Evolutionary conservation across 2,113 vertebrate species (phyloP), one percentile per base, ranked within the genome.

Genomic region (Xiphorhynchus elegans): DNA sequence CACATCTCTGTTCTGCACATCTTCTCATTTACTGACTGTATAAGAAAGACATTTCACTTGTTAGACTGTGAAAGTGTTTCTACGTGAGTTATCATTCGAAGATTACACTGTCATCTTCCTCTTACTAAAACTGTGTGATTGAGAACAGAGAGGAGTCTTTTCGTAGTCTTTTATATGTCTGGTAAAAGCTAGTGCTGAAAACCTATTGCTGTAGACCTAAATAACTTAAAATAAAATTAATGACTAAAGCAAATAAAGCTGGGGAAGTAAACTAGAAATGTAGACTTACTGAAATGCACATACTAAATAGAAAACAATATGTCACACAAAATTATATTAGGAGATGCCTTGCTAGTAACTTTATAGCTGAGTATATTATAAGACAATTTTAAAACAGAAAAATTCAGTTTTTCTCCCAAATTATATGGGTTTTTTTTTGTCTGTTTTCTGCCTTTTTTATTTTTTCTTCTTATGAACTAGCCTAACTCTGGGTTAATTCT

Each of bases 21-120:
- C 40, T 88, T 26, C 46, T 91, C 80, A 69, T 84, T 95, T 95
- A 79, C 81, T 70, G 37, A 37, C 82, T 90, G 21, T 28, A 8
- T 59, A 93, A 68, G 33, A 95, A 94, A 84, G 83, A 64, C n/a
- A 85, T 53, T 95, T 91, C 35, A 40, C 28, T 95, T 44, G 19
- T 53, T 78, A 91, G 33, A 80, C 39, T 67, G 62, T 75, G 74
- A 66, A 94, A 81, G 39, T 81, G 25, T 94, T 92, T 94, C 81
- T 81, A 46, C 6, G 4, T 83, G 72, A 95, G 68, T 88, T 95
- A 90, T 86, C 69, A 83, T 92, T 93, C 76, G 37, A 93, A 96
- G 84, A 90, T 90, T 84, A 81, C 23, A 70, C 40, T 95, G 81
- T 84, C 81, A 90, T 70, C 60, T 91, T 93, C 66, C 44, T 94